Evolutionary conservation across 2,797 vertebrate species (phyloP), one percentile per base, ranked within the genome.

Genomic region (Pogoniulus pusillus): DNA sequence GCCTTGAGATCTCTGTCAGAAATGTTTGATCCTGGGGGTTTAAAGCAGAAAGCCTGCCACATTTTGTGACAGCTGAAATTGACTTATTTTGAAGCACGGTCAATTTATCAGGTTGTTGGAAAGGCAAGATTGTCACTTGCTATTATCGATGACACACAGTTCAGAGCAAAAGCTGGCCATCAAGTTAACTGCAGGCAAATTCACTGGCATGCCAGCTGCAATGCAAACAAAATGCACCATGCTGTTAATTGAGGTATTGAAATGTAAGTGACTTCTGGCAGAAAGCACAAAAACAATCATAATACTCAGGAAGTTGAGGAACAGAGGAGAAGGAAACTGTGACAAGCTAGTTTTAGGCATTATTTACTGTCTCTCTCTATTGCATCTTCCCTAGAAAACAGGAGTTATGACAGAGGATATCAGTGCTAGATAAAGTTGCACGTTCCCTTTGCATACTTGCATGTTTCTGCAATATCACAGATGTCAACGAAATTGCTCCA

Each of bases 1-100:
- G 80, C 90, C 89, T 90, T 85, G 85, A 94, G 82, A 91, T 92
- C 83, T 87, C 80, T 90, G 60, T 70, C 91, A 92, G 68, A 93
- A 91, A 29, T 16, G 34, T 85, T 80, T 90, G 65, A 91, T 80
- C 58, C 43, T 41, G 8, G 30, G 65, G 75, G 80, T 93, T 93
- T 65, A 89, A 84, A 91, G 62, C 76, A 92, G 76, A 93, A 89
- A 85, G 39, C 35, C 60, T 83, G 71, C 18, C 86, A 80, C 11
- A 1, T 90, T 87, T 64, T 64, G 58, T 85, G 90, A 86, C 78
- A 92, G 84, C 73, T 83, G 24, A 82, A 94, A 92, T 8, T 77
- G 91, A 90, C 76, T 88, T 85, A 80, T 93, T 95, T 85, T 76
- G 88, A 96, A 90, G 87, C 23, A 35, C 9, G 20, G 65, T 79